A percentile compares a stretch with the other conserved stretches of the same genome.
Conservation (phyloP, 2,888 invertebrate species). For the Phorcus lineatus region DNA sequence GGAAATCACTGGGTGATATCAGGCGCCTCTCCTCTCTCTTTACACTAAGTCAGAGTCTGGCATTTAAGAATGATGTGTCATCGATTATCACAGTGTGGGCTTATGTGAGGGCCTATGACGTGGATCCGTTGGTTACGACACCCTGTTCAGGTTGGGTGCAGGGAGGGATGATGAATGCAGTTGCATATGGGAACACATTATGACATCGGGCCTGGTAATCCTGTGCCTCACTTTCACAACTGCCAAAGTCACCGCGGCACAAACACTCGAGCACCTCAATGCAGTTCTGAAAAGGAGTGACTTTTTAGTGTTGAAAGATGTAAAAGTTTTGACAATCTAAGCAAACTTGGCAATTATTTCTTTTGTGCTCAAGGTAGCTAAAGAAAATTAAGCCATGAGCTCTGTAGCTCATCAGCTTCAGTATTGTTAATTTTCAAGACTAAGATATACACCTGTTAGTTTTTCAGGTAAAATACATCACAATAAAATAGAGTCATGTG, state of each 20-base stretch:
- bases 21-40: too few relatives aligned
- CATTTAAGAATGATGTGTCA: neutral
- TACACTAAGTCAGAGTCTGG: neutral
- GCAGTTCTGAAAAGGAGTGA: constrained; percentile 81
- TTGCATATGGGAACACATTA: constrained; percentile 86
- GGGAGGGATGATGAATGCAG: constrained; percentile 72
- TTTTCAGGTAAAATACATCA: too few relatives aligned
- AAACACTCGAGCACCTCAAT: constrained; percentile 87
- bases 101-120: constrained; percentile 30
- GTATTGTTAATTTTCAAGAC: too few relatives aligned
- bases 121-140: constrained; percentile 50
- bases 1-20: too few relatives aligned
- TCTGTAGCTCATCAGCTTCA: too few relatives aligned
- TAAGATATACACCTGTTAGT: too few relatives aligned
- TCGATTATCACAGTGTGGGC: neutral
- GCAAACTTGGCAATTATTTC: neutral
- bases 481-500: too few relatives aligned
- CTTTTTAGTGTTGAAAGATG: neutral
- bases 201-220: constrained; percentile 85
- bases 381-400: too few relatives aligned
- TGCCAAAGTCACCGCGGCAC: constrained; percentile 87
- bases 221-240: constrained; percentile 80
- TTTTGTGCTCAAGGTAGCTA: too few relatives aligned
- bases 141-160: constrained; percentile 10
- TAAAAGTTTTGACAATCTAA: neutral